Conservation (phyloP, 2,113 vertebrate species). For the Notarius lentiginosus region DNA sequence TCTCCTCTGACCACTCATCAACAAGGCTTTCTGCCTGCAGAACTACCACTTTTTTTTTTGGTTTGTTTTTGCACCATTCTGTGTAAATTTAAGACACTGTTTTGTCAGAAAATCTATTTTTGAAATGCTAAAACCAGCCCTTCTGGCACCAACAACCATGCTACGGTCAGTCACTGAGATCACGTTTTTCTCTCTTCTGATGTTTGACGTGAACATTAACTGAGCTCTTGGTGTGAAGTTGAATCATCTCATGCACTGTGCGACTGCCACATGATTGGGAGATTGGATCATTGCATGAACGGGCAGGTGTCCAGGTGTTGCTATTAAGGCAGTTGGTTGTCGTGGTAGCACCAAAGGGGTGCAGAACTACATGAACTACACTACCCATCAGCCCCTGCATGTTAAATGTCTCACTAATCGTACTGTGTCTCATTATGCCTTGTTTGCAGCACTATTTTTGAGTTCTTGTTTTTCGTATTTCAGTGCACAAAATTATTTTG, state of each 20-base stretch:
- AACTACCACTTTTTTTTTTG: neutral
- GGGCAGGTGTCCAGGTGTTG: neutral
- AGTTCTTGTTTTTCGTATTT: too few species aligned
- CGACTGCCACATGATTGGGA: neutral
- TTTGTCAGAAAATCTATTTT: neutral
- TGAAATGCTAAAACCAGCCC: neutral
- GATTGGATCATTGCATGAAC: neutral
- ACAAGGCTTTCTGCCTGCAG: neutral
- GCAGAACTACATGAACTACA: too few species aligned
- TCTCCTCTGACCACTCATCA: neutral
- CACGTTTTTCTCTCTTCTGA: neutral
- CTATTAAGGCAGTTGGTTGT: neutral
- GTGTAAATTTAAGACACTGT: neutral
- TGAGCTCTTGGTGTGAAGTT: neutral
- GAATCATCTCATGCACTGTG: neutral
- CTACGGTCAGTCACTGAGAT: neutral
- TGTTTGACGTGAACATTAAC: neutral
- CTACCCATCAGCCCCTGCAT: too few species aligned
- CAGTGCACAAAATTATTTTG: neutral
- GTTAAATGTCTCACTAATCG: too few species aligned
- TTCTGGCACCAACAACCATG: neutral
- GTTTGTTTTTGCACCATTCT: neutral
- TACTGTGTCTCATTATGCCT: too few species aligned
- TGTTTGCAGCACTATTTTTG: too few species aligned
- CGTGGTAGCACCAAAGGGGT: too few species aligned